Evolutionary conservation across 1,140 invertebrate species (phyloP).

Genomic region (Xylocopa sonorina): DNA sequence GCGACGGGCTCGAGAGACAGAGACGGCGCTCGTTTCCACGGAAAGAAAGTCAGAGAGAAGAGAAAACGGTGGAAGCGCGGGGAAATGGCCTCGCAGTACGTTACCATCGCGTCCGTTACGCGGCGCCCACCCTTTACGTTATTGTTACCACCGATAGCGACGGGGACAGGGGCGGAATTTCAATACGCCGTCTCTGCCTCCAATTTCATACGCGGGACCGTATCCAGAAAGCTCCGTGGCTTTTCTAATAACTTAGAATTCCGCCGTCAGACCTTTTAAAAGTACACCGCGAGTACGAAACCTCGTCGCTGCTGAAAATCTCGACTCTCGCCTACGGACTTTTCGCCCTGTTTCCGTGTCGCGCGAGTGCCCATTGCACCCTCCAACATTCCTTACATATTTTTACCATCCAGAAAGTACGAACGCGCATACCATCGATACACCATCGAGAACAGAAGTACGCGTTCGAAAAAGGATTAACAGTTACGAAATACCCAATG

Average conservation of each 20-base stretch:
- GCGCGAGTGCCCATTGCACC: too few species aligned
- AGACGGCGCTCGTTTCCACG: neutral
- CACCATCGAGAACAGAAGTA: too few species aligned
- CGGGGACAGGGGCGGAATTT: neutral
- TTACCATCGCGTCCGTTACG: neutral
- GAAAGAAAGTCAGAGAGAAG: neutral
- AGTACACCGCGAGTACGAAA: too few species aligned
- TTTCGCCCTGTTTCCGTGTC: too few species aligned
- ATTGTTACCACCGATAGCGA: neutral
- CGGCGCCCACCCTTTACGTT: neutral
- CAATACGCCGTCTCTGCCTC: too few species aligned
- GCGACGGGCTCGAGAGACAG: neutral
- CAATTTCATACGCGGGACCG: neutral
- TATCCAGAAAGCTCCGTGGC: neutral
- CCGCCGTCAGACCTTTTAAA: neutral
- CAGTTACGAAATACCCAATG: neutral
- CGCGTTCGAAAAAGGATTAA: neutral
- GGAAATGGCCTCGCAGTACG: neutral
- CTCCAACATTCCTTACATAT: too few species aligned
- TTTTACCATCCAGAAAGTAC: too few species aligned
- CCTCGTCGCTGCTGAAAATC: too few species aligned
- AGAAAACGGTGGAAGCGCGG: neutral
- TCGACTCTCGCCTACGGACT: too few species aligned
- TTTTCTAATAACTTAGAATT: slow-evolving; percentile 1
- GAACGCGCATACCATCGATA: too few species aligned